A percentile compares a stretch with the other conserved stretches of the same genome.
Evolutionary conservation across 2,888 invertebrate species (phyloP).

Genomic region (Parnassius mnemosyne): DNA sequence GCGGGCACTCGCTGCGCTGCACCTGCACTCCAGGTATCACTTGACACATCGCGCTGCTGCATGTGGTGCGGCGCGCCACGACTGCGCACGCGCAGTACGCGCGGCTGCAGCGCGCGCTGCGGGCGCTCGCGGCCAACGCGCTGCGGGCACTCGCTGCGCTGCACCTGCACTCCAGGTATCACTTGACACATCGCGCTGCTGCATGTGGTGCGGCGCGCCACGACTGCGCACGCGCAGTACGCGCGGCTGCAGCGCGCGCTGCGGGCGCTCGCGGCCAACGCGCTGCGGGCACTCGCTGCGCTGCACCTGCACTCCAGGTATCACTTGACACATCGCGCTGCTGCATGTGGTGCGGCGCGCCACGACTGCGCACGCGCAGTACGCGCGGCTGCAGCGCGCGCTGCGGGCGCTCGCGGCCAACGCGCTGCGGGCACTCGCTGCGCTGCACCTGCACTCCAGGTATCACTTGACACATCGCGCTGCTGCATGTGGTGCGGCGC

Average conservation of each 20-base stretch:
- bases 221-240: conserved; percentile 28
- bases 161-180: too few relatives aligned
- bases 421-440: conserved; percentile 30
- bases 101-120: too few relatives aligned
- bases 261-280: neutral
- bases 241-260: conserved; percentile 25
- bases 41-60: too few relatives aligned
- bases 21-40: too few relatives aligned
- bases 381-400: neutral
- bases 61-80: too few relatives aligned
- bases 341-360: neutral
- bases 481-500: neutral
- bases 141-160: too few relatives aligned
- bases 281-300: conserved; percentile 31
- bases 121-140: too few relatives aligned
- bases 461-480: neutral
- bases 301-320: conserved; percentile 36
- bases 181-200: too few relatives aligned
- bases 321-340: neutral
- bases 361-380: neutral
- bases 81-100: too few relatives aligned
- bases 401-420: neutral
- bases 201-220: too few relatives aligned
- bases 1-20: too few relatives aligned
- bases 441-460: conserved; percentile 37